Percentiles rank a stretch among this genome's conserved stretches.
These are phyloP conservation scores for Chironomus tepperi DNA, from an alignment of 1,140 invertebrate genomes.

Conservation along the genomic window DNA sequence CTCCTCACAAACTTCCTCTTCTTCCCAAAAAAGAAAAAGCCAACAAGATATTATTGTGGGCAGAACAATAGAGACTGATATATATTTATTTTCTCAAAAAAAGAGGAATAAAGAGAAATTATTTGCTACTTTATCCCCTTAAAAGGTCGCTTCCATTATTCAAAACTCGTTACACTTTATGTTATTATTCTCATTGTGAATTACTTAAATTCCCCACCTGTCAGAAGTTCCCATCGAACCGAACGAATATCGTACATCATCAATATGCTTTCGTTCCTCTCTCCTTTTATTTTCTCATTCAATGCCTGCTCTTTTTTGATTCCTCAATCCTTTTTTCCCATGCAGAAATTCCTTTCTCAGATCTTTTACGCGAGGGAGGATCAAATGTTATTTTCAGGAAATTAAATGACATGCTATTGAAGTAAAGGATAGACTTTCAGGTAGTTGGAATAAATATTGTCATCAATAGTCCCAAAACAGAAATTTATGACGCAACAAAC, in stretches of 20 bases:
- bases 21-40: background rate
- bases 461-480: background rate
- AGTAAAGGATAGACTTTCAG: background rate
- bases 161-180: background rate
- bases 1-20: background rate
- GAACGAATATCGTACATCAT: background rate
- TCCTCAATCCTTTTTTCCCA: slow-evolving; percentile 7
- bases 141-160: slow-evolving; percentile 6
- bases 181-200: background rate
- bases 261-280: background rate
- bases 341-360: background rate
- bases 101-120: background rate
- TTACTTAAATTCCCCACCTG: background rate
- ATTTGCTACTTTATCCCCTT: slow-evolving; percentile 19
- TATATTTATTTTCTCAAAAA: background rate
- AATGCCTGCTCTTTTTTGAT: background rate
- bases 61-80: background rate
- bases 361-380: background rate
- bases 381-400: background rate
- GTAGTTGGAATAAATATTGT: background rate
- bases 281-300: background rate
- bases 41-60: background rate
- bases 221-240: slow-evolving; percentile 16
- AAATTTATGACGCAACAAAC: background rate
- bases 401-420: background rate